Conservation (phyloP, 2,113 vertebrate species). For the Muscicapa adusta region DNA sequence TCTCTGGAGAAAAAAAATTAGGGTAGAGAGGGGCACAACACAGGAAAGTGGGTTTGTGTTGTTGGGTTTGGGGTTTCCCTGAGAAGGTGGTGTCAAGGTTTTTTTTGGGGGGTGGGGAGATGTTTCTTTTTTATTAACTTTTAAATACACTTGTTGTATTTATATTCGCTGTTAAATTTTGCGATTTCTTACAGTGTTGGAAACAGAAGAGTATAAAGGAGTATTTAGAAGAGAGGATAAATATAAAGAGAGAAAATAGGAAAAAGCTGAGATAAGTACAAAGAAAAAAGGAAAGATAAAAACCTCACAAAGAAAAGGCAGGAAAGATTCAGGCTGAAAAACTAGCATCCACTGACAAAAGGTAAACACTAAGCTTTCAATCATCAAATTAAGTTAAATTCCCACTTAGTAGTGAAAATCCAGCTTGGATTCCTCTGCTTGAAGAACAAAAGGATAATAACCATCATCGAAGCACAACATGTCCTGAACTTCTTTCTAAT, state of each 20-base stretch:
- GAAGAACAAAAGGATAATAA: background rate
- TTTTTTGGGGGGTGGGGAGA: rapidly evolving
- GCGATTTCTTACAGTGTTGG: background rate
- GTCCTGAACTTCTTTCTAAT: background rate
- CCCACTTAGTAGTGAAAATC: background rate
- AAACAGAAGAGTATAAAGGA: background rate
- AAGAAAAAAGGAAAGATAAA: background rate
- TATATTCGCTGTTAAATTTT: background rate
- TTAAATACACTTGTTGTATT: background rate
- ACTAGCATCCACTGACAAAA: background rate
- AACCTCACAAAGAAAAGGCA: rapidly evolving
- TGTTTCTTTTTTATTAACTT: background rate
- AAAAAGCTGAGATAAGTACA: background rate
- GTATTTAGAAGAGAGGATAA: background rate
- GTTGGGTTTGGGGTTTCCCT: background rate
- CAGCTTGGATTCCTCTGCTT: background rate
- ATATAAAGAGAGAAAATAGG: background rate
- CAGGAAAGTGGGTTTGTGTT: background rate
- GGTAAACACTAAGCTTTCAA: background rate
- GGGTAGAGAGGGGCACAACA: background rate
- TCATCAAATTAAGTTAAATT: background rate
- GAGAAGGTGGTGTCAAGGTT: background rate
- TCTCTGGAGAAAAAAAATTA: background rate
- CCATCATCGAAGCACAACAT: background rate
- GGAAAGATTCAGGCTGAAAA: background rate